phyloP scores from a whole-genome alignment of 2,797 vertebrate genomes.

The Peromyscus aztecus region DNA sequence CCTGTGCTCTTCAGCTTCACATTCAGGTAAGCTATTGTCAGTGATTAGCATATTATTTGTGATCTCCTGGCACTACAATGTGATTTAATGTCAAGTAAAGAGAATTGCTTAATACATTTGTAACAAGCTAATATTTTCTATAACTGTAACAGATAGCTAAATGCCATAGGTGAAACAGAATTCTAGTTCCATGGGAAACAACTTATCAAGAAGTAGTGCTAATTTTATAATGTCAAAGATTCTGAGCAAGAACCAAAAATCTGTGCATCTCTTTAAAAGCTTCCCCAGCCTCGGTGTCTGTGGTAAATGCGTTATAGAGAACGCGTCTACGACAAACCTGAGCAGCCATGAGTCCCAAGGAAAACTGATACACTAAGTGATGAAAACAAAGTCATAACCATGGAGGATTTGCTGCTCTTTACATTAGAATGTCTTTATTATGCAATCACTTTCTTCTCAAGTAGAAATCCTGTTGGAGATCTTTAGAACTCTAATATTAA shows the following conservation, averaged over 20 bases:
- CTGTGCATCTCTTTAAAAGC: neutral
- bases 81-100: neutral
- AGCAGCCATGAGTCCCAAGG: neutral
- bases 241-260: neutral
- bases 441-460: conserved; percentile 6
- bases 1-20: neutral
- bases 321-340: neutral
- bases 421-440: neutral
- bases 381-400: neutral
- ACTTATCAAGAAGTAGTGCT: neutral
- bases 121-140: neutral
- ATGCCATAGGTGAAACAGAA: neutral
- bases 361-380: neutral
- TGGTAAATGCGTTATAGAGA: neutral
- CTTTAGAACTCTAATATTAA: neutral
- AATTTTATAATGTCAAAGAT: neutral
- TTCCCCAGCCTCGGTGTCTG: neutral
- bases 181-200: neutral
- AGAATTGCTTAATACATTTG: neutral
- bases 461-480: neutral
- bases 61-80: neutral
- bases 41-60: neutral
- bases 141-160: neutral
- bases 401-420: neutral
- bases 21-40: neutral